phyloP scores from a whole-genome alignment of 2,797 vertebrate species.

The Acanthurus tractus region DNA sequence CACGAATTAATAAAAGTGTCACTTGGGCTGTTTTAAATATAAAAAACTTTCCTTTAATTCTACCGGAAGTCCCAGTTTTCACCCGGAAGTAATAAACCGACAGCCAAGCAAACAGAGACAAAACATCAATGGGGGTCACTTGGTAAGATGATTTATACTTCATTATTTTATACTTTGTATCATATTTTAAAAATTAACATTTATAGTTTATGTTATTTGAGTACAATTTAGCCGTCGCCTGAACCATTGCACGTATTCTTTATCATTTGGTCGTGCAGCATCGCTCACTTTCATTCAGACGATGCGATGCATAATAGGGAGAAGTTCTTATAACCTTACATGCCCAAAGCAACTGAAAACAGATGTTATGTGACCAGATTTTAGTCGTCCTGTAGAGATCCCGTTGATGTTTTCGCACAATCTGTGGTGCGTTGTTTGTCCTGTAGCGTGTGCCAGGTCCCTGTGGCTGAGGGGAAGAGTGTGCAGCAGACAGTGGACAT shows the following conservation, averaged over 20 bases:
- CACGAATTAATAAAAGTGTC: rapidly evolving
- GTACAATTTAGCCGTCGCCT: too few relatives aligned
- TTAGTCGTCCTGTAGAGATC: too few relatives aligned
- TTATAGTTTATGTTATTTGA: too few relatives aligned
- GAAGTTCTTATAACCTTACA: not conserved
- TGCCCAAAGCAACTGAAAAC: not conserved
- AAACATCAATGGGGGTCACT: conserved; percentile 84
- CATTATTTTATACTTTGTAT: not conserved
- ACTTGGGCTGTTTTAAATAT: rapidly evolving
- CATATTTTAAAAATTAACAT: not conserved
- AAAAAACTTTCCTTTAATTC: not conserved
- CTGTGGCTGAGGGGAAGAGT: conserved; percentile 94
- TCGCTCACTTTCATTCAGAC: conserved; percentile 2
- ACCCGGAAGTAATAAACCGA: conserved; percentile 68
- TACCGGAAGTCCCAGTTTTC: conserved; percentile 23
- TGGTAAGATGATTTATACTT: conserved; percentile 75
- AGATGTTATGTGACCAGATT: not conserved
- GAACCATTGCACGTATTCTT: too few relatives aligned
- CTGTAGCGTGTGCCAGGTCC: conserved; percentile 93
- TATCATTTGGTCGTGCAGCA: not conserved
- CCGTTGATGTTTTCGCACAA: not conserved
- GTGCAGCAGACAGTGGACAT: conserved; percentile 96
- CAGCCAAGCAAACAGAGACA: not conserved
- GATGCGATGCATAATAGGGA: not conserved
- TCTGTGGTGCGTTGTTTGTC: not conserved